Evolutionary conservation across 2,797 vertebrate genomes (phyloP).

Genomic region (Morus bassanus): DNA sequence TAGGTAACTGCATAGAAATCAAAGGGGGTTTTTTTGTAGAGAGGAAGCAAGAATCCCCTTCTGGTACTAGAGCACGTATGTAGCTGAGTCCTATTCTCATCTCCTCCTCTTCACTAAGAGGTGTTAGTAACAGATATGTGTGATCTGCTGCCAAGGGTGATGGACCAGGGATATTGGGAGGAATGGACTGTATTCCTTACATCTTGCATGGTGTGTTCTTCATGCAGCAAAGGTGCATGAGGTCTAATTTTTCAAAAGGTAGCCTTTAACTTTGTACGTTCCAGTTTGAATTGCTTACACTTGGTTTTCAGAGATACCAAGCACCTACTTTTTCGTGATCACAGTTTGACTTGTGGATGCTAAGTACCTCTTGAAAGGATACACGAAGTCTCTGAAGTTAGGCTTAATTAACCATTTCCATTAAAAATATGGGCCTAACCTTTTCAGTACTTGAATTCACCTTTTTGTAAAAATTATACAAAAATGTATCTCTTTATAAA

Average conservation of each 20-base stretch:
- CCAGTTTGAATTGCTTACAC: not conserved
- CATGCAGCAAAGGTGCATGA: accelerated
- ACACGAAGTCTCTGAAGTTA: not conserved
- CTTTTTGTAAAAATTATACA: not conserved
- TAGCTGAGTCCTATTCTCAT: not conserved
- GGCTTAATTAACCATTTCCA: not conserved
- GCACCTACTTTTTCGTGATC: not conserved
- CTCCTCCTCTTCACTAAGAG: not conserved
- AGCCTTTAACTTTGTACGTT: not conserved
- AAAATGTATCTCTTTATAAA: not conserved
- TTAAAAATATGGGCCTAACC: not conserved
- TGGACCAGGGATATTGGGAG: not conserved
- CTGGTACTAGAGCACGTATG: not conserved
- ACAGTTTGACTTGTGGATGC: not conserved
- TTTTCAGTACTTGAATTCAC: not conserved
- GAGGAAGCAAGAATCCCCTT: not conserved
- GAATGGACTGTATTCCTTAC: not conserved
- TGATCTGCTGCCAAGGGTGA: not conserved
- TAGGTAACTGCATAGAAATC: constrained; percentile 19
- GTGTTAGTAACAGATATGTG: not conserved
- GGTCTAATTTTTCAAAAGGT: not conserved
- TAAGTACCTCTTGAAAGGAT: not conserved
- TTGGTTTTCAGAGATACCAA: not conserved
- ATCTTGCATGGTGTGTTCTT: not conserved
- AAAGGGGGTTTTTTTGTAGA: not conserved